Percentiles rank a stretch among this genome's conserved stretches.
Conservation (phyloP, 2,888 invertebrate genomes). For the Drosophila pseudotakahashii region DNA sequence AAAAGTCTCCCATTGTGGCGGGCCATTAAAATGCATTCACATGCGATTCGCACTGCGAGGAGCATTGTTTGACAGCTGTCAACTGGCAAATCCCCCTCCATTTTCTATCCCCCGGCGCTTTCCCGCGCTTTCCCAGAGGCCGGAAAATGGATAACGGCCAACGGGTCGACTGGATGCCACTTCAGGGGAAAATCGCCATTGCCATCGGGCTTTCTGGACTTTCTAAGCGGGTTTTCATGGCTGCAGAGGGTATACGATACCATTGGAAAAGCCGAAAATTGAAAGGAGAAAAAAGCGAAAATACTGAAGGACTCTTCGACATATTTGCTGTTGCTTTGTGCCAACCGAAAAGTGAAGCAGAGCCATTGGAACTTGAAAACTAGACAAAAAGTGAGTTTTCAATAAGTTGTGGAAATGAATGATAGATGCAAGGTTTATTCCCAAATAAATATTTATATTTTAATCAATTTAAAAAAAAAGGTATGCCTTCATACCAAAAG, state of each 20-base stretch:
- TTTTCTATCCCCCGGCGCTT: neutral
- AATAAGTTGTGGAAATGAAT: neutral
- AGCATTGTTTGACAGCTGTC: slow-evolving; percentile 52
- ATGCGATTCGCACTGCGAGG: slow-evolving; percentile 23
- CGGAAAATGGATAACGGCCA: slow-evolving; percentile 30
- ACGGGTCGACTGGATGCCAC: slow-evolving; percentile 52
- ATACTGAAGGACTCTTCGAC: neutral
- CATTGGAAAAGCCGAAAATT: neutral
- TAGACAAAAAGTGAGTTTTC: neutral
- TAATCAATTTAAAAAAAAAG: too few relatives aligned
- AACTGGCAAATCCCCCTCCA: slow-evolving; percentile 9
- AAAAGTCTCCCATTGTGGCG: slow-evolving; percentile 18
- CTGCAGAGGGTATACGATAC: neutral
- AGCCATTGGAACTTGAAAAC: neutral
- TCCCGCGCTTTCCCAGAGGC: neutral
- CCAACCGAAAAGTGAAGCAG: neutral
- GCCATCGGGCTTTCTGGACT: neutral
- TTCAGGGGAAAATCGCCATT: slow-evolving; percentile 43
- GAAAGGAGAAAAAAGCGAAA: neutral
- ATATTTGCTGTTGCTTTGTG: neutral
- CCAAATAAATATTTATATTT: too few relatives aligned
- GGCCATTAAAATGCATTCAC: slow-evolving; percentile 66
- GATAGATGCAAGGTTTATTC: too few relatives aligned
- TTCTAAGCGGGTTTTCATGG: neutral
- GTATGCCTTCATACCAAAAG: too few relatives aligned